A percentile compares a stretch with the other conserved stretches of the same genome.
Evolutionary conservation across 2,113 vertebrate genomes (phyloP).

Genomic region (Microtus ochrogaster): DNA sequence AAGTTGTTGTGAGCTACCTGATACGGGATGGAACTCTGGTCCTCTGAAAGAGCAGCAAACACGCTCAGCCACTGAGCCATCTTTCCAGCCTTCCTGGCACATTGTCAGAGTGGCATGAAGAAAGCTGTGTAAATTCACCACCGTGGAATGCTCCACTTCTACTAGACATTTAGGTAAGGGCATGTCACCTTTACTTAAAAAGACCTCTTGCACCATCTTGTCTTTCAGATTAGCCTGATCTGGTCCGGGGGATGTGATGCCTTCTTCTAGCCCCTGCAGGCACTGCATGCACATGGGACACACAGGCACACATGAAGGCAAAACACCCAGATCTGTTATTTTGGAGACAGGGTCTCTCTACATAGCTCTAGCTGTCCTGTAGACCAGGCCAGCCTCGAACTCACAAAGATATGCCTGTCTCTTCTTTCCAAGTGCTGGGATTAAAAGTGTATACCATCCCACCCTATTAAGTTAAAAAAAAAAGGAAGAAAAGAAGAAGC

Average conservation of each 20-base stretch:
- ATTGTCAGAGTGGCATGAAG: constrained; percentile 86
- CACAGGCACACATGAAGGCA: not conserved
- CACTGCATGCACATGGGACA: not conserved
- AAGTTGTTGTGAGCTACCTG: not conserved
- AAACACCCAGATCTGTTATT: not conserved
- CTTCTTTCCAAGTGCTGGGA: not conserved
- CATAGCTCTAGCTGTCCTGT: not conserved
- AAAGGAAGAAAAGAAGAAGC: not conserved
- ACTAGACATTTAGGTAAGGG: constrained; percentile 88
- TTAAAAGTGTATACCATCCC: not conserved
- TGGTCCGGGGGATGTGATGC: not conserved
- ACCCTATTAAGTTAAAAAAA: not conserved
- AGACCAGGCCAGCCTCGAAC: not conserved
- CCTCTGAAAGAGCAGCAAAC: not conserved
- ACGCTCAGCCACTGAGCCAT: not conserved
- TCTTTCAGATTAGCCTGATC: constrained; percentile 84
- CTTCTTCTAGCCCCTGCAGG: not conserved
- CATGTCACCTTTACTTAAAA: constrained; percentile 88
- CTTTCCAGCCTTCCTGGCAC: constrained; percentile 55
- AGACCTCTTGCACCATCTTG: constrained; percentile 90
- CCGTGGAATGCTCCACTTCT: constrained; percentile 84
- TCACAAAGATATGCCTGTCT: not conserved
- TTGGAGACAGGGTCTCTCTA: not conserved
- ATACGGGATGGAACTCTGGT: not conserved
- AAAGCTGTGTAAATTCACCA: constrained; percentile 81